Base-by-base conservation (phyloP, 2,888 invertebrate genomes). In the Congeria kusceri region DNA sequence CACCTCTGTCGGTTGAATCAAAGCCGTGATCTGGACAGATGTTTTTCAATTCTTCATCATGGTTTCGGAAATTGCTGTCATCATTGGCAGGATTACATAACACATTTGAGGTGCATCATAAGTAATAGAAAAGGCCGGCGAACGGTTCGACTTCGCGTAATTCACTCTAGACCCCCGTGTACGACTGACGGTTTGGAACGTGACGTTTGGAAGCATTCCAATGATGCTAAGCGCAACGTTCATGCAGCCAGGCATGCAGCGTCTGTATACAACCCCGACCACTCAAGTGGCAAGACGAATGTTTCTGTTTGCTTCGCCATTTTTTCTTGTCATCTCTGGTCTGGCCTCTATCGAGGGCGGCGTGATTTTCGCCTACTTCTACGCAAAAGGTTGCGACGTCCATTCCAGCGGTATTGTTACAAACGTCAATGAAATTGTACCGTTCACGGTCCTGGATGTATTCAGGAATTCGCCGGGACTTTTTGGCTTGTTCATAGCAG, bases 21-120 rank as follows among this genome's bases (percentile, higher is more conserved):
- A 70, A 23, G 78, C 78, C 18, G 78, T 78, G 9, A 78, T 78
- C 18, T 77, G 77, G 70, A 77, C 77, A 3, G 77, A 77, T 46
- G 66, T 66, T 1, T 77, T 77, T 44, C 73, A 78, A 32, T 27
- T 74, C 2, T 7, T 65, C 23, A 58, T 74, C 11, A 78, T 78
- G 78, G 70, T 70, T n/a, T 28, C 65, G 3, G 78, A 74, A 29
- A 9, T 74, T 29, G 64, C 62, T 23, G 66, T 75, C 3, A 28
- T 79, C 1, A 49, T n/a, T n/a, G 44, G 74, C 20, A 65, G 67
- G 25, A 58, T 64, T 3, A 68, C 58, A 5, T 18, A 59, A 0
- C 39, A 59, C 9, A 44, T 67, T 3, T 75, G 80, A 0, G 75
- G 80, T 0, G 5, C 39, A 0, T 13, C 27, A n/a, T 20, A 46